Conservation (phyloP, 1,140 invertebrate genomes). For the Chrysomallon squamiferum region DNA sequence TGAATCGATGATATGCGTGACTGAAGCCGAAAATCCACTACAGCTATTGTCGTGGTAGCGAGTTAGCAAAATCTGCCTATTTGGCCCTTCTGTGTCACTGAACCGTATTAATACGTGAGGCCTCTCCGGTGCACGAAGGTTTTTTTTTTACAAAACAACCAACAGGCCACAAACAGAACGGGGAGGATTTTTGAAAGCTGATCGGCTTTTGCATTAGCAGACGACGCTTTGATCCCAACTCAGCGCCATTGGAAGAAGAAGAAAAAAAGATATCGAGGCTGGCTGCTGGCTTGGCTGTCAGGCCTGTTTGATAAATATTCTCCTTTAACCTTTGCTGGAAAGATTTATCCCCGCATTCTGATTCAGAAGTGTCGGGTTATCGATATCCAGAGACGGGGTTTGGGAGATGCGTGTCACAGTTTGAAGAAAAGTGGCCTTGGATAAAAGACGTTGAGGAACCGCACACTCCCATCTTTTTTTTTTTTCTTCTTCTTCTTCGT, state of each 20-base stretch:
- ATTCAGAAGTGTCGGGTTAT: too few species aligned
- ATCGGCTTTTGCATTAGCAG: constrained; percentile 7
- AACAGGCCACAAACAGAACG: neutral
- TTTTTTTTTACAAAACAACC: neutral
- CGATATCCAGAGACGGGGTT: too few species aligned
- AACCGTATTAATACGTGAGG: neutral
- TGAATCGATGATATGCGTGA: constrained; percentile 6
- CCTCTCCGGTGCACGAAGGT: neutral
- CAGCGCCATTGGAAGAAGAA: too few species aligned
- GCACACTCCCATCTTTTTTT: too few species aligned
- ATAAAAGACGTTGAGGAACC: too few species aligned
- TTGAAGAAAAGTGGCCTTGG: too few species aligned
- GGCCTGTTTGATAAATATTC: constrained; percentile 8
- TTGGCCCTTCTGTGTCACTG: neutral
- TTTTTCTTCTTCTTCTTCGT: too few species aligned
- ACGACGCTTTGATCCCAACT: constrained; percentile 5
- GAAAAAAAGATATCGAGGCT: neutral
- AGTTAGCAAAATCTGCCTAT: neutral
- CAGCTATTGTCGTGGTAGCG: neutral
- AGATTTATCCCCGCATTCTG: constrained; percentile 3
- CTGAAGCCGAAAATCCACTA: neutral
- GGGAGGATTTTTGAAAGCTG: constrained; percentile 1
- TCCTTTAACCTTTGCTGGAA: constrained; percentile 6
- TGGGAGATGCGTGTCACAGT: too few species aligned
- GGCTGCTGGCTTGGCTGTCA: constrained; percentile 8